A percentile compares a stretch with the other conserved stretches of the same genome.
phyloP scores from a whole-genome alignment of 2,113 vertebrate species.

The Prochilodus magdalenae region DNA sequence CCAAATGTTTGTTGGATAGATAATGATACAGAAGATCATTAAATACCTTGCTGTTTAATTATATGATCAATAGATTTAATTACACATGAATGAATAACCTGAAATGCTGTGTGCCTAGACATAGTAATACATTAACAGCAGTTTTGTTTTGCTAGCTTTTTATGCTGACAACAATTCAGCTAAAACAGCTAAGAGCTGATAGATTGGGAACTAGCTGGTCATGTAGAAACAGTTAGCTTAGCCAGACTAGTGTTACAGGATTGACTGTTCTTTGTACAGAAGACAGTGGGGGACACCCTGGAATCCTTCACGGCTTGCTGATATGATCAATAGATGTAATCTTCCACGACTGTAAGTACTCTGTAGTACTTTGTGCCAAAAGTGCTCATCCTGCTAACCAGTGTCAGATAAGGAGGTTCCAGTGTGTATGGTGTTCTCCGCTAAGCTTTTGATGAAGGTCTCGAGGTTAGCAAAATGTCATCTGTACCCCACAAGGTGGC shows the following conservation, averaged over 20 bases:
- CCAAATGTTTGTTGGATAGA: too few relatives aligned
- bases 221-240: neutral
- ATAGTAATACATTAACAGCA: too few relatives aligned
- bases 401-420: constrained; percentile 63
- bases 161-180: too few relatives aligned
- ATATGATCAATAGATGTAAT: neutral
- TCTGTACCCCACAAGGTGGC: constrained; percentile 80
- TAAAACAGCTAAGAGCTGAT: too few relatives aligned
- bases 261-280: neutral
- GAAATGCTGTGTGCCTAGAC: too few relatives aligned
- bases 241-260: neutral
- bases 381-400: constrained; percentile 71
- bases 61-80: neutral
- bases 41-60: neutral
- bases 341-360: constrained; percentile 11
- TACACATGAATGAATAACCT: too few relatives aligned
- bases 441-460: constrained; percentile 86
- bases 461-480: constrained; percentile 85
- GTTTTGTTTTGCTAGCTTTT: too few relatives aligned
- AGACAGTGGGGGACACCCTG: neutral
- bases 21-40: too few relatives aligned
- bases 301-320: neutral
- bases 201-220: too few relatives aligned
- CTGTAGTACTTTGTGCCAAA: constrained; percentile 25
- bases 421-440: constrained; percentile 66